Base-by-base conservation (phyloP, 2,888 invertebrate genomes). In the Calameuta idolon region DNA sequence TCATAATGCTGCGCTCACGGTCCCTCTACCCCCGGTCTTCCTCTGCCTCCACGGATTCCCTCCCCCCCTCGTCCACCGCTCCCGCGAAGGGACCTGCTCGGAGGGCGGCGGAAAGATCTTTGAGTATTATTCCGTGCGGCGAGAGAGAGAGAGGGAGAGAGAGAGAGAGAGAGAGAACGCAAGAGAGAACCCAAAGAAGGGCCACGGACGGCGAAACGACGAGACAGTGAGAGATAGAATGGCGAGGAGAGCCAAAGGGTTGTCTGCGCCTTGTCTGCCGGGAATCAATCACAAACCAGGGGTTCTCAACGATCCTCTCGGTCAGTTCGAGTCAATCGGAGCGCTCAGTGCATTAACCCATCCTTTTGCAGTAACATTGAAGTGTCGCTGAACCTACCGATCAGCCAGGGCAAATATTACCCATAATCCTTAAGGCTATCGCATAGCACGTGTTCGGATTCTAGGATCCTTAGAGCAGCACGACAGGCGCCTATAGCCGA, bases 181-280 rank as follows among this genome's bases (percentile, higher is more conserved):
- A 69, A 71, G 71, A 71, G 34, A 71, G 71, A 34, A 11, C 23
- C 40, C 5, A 9, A 23, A 55, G 40, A 23, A 55, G 23, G 55
- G 31, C 33, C 74, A 34, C 35, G 74, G n/a, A 30, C 23, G 34
- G 74, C 12, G 71, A 69, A 35, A 74, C 23, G 74, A 33, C 12
- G 71, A 69, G 74, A 74, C 74, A 12, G 71, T 15, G 71, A 71
- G 71, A 34, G 71, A 71, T 33, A 34, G 71, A 71, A 34, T 31
- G 31, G 71, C 71, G 71, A 71, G 81, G 79, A 84, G 85, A 84
- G 84, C 82, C 83, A 86, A 85, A 87, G 87, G 88, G 88, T 89
- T 89, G 90, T 90, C 90, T 89, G 88, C 89, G 87, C 87, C 89
- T 88, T 86, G 90, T 90, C 89, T 89, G 87, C 88, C 81, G 82